Evolutionary conservation across 1,140 invertebrate genomes (phyloP).

Genomic region (Heliconius hewitsoni): DNA sequence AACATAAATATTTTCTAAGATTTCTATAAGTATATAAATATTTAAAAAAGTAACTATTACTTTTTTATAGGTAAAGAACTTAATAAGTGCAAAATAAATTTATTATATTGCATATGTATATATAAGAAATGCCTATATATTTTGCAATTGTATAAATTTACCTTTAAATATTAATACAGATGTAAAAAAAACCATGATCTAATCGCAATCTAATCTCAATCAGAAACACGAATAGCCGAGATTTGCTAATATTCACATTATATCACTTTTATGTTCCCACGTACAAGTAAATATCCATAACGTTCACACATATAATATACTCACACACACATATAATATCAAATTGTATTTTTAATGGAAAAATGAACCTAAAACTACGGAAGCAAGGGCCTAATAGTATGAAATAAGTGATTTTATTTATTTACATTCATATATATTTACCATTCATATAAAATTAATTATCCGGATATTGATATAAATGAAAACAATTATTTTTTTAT

Average conservation of each 20-base stretch:
- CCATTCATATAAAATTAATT: too few species aligned
- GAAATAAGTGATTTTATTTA: too few species aligned
- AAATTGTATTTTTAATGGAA: too few species aligned
- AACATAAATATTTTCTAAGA: too few species aligned
- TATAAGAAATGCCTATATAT: too few species aligned
- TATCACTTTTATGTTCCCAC: constrained; percentile 2
- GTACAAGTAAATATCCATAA: background rate
- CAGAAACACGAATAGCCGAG: constrained; percentile 12
- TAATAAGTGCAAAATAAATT: background rate
- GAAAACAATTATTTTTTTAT: too few species aligned
- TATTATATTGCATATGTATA: background rate
- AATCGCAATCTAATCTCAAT: constrained; percentile 32
- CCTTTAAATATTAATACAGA: background rate
- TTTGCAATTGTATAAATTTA: background rate
- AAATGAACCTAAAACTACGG: too few species aligned
- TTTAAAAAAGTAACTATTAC: background rate
- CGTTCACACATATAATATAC: background rate
- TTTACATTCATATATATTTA: too few species aligned
- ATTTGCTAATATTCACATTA: constrained; percentile 5
- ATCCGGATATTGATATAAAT: too few species aligned
- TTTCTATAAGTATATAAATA: too few species aligned
- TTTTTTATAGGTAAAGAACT: background rate
- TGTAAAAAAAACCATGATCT: background rate
- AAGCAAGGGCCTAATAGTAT: too few species aligned
- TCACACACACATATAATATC: too few species aligned